phyloP scores from a whole-genome alignment of 2,888 invertebrate genomes.

The Acanthosepion pharaonis region DNA sequence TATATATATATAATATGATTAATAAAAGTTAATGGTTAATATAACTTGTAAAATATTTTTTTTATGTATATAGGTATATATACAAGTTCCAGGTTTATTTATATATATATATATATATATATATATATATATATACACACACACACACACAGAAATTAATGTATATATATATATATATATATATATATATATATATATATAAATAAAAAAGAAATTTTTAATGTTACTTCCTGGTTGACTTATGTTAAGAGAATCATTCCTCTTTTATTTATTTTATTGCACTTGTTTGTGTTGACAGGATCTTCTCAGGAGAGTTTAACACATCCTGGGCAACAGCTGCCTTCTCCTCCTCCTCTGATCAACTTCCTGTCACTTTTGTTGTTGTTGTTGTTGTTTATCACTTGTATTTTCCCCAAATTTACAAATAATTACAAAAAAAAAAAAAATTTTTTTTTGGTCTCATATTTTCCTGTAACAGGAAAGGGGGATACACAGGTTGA shows the following conservation, averaged over 20 bases:
- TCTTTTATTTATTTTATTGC: neutral
- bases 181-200: neutral
- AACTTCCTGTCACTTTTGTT: neutral
- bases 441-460: neutral
- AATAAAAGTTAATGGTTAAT: neutral
- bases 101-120: no score
- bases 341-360: neutral
- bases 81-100: neutral
- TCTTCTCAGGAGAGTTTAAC: neutral
- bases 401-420: conserved; percentile 33
- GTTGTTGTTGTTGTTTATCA: neutral
- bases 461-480: conserved; percentile 33
- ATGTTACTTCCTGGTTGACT: neutral
- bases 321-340: neutral
- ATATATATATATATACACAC: conserved; percentile 7
- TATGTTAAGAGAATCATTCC: conserved; percentile 17
- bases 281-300: neutral
- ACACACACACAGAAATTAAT: neutral
- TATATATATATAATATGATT: neutral
- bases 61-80: neutral
- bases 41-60: neutral
- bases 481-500: conserved; percentile 3
- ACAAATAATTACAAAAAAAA: neutral
- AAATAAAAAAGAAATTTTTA: neutral
- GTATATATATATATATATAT: neutral